Evolutionary conservation across 2,888 invertebrate genomes (phyloP).

Genomic region (Myathropa florea): DNA sequence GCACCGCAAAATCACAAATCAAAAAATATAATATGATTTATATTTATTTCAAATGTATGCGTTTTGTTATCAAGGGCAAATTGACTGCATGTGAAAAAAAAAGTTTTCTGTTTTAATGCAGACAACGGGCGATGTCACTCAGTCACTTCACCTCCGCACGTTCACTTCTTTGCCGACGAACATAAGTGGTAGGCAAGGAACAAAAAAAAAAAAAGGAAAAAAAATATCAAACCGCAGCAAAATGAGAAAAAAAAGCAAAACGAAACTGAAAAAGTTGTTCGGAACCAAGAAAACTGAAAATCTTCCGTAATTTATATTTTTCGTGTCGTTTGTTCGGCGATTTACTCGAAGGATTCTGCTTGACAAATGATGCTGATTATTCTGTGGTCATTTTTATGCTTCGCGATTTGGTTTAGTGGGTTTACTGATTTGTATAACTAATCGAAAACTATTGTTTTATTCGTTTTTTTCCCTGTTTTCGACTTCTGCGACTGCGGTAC

Average conservation of each 20-base stretch:
- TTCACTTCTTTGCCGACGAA: conserved; percentile 57
- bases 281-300: conserved; percentile 27
- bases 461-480: conserved; percentile 8
- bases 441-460: neutral
- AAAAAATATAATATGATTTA: neutral
- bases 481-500: conserved; percentile 8
- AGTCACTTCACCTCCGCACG: conserved; percentile 61
- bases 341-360: neutral
- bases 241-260: conserved; percentile 45
- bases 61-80: conserved; percentile 45
- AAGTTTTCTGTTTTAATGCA: conserved; percentile 32
- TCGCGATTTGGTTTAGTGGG: neutral
- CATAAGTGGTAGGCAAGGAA: conserved; percentile 44
- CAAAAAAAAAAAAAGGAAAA: conserved; percentile 13
- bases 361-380: conserved; percentile 5
- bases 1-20: conserved; percentile 20
- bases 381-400: conserved; percentile 21
- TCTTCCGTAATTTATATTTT: neutral
- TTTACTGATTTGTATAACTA: neutral
- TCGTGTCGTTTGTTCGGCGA: conserved; percentile 1
- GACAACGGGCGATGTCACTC: conserved; percentile 57
- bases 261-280: conserved; percentile 34
- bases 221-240: conserved; percentile 49
- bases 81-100: conserved; percentile 40
- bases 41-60: conserved; percentile 9